Base-by-base conservation (phyloP, 2,113 vertebrate genomes). In the Gymnogyps californianus region DNA sequence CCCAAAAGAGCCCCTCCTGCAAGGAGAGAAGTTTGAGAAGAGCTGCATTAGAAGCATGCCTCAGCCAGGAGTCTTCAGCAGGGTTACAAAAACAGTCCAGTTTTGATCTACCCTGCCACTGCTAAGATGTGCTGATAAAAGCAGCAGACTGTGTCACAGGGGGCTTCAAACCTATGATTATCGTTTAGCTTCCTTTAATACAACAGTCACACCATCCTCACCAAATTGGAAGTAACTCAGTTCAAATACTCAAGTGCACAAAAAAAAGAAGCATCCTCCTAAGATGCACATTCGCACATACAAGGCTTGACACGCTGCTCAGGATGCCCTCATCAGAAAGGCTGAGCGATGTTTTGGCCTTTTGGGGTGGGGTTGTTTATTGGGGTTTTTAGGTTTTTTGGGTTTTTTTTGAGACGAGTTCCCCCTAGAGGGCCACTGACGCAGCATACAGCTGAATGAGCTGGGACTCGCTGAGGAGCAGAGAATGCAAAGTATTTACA, bases 201-300 rank as follows among this genome's bases (percentile, higher is more conserved):
- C 49, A 54, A 36, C 28, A n/a, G 31, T 25, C 42, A n/a, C 58
- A 47, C 17, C 31, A 31, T 2, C 52, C 69, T 58, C 74, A 61
- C 17, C 29, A 29, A 24, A 47, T 1, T 18, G 13, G 46, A 58
- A 76, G 29, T 38, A 51, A 25, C 32, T 47, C 5, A 8, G 20
- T 26, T 76, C 46, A 87, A 77, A 84, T 2, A 42, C 12, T 52
- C 17, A 12, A 46, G 16, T 4, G 20, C 24, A 44, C 17, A 51
- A 32, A 54, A 62, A 31, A 90, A 40, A 64, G 17, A 2, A 42
- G 1, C 31, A 15, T 13, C 47, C 59, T 51, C 51, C 80, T 28
- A 16, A 58, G 24, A 31, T 2, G 29, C 25, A 69, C 7, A 2
- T 14, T 4, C 24, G 13, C 9, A 28, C 0, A 5, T 26, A 29